Percentiles rank a stretch among this genome's conserved stretches.
Conservation (phyloP, 2,888 invertebrate species). For the Caenorhabditis plicata region DNA sequence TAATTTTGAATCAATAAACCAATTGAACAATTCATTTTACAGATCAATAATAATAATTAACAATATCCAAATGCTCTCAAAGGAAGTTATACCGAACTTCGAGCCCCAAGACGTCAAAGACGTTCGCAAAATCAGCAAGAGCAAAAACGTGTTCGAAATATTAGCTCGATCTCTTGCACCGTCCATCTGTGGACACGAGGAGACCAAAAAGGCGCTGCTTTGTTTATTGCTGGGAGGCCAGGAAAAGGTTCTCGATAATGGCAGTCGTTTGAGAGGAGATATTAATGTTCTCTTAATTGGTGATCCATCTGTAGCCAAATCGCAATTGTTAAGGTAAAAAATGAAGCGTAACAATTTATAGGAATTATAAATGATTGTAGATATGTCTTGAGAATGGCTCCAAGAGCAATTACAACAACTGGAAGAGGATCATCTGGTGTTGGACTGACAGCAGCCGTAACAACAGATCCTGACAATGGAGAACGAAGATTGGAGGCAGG, state of each 20-base stretch:
- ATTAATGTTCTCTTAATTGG: conserved; percentile 92
- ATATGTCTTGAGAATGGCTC: conserved; percentile 90
- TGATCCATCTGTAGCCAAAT: conserved; percentile 98
- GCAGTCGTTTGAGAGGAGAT: conserved; percentile 84
- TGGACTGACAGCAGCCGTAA: conserved; percentile 96
- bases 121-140: conserved; percentile 77
- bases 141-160: conserved; percentile 74
- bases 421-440: conserved; percentile 97
- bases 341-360: too few species aligned
- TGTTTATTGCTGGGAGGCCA: conserved; percentile 91
- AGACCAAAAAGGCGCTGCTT: conserved; percentile 91
- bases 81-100: conserved; percentile 77
- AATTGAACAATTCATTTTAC: conserved; percentile 57
- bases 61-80: conserved; percentile 84
- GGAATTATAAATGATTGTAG: too few species aligned
- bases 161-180: conserved; percentile 90
- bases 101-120: conserved; percentile 83
- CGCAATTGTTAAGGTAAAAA: conserved; percentile 80
- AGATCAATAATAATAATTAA: conserved; percentile 91
- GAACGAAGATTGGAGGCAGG: conserved; percentile 74
- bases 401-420: conserved; percentile 92
- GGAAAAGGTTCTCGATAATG: conserved; percentile 83
- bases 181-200: conserved; percentile 94
- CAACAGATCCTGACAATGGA: conserved; percentile 85
- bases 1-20: conserved; percentile 4